Base-by-base conservation (phyloP, 2,888 invertebrate genomes). In the Cepaea hortensis region DNA sequence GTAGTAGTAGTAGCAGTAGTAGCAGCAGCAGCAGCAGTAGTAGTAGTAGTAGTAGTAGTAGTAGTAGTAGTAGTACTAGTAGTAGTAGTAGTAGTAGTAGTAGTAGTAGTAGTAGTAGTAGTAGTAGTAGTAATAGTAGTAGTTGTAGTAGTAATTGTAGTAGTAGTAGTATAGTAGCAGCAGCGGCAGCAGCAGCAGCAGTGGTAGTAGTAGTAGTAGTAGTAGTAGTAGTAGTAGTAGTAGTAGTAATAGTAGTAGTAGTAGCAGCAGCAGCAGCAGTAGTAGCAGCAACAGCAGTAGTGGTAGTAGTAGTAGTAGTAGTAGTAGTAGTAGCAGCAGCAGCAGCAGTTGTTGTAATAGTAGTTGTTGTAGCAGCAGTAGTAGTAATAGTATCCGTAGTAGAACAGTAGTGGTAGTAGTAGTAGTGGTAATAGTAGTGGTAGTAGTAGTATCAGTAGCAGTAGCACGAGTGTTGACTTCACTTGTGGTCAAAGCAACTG, bases 381-480 rank as follows among this genome's bases (percentile, higher is more conserved):
- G 81, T 81, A 81, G 81, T 81, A 62, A 62, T 81, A 81, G 81
- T 81, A 62, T n/a, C n/a, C n/a, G 62, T 62, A 81, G 81, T 81
- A 81, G 62, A 81, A 2, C 3, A 81, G 81, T 62, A 81, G 81
- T 81, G 62, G 62, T 81, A 62, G 81, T 62, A 20, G 81, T 81
- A 23, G 18, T 81, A 81, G 62, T 62, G 62, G n/a, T 72, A 72
- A 0, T 72, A 72, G n/a, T 72, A 72, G 72, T 72, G 23, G 72
- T 72, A 72, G 72, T 5, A 23, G 18, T 3, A 72, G 23, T 3
- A 72, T 3, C 11, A 72, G 72, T 23, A 72, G 20, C 9, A n/a
- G 23, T 72, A 72, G 72, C 20, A 72, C 23, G 1, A 1, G 35
- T 35, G 35, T 35, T 35, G 35, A 35, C 35, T 35, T 35, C 35